Evolutionary conservation across 2,888 invertebrate genomes (phyloP).

Genomic region (Allacma fusca): DNA sequence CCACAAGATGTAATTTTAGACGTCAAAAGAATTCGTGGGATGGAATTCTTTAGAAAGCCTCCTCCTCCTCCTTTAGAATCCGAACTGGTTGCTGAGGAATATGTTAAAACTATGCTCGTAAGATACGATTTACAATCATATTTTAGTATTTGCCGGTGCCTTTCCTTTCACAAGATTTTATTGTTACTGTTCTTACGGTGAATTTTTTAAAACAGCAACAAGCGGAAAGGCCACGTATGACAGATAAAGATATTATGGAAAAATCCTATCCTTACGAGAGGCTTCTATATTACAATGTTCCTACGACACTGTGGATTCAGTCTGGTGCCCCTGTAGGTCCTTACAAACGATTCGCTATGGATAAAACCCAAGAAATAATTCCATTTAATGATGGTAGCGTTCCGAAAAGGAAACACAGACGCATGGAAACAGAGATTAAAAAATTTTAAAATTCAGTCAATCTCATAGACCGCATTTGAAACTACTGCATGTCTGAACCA

Average conservation of each 20-base stretch:
- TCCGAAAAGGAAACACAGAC: slow-evolving; percentile 10
- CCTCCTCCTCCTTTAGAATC: slow-evolving; percentile 27
- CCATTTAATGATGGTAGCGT: slow-evolving; percentile 26
- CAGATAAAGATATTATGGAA: slow-evolving; percentile 23
- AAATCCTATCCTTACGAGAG: slow-evolving; percentile 34
- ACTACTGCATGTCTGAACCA: too few species aligned
- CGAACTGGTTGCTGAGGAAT: slow-evolving; percentile 40
- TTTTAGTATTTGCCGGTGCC: background rate
- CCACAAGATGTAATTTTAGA: slow-evolving; percentile 48
- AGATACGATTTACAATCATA: background rate
- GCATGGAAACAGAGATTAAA: background rate
- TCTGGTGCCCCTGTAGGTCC: slow-evolving; percentile 43
- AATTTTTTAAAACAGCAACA: slow-evolving; percentile 38
- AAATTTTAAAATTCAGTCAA: too few species aligned
- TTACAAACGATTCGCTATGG: slow-evolving; percentile 27
- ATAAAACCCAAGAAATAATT: slow-evolving; percentile 14
- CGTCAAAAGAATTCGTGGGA: slow-evolving; percentile 47
- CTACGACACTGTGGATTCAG: slow-evolving; percentile 41
- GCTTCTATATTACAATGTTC: slow-evolving; percentile 15
- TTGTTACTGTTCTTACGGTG: background rate
- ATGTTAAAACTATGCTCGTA: slow-evolving; percentile 38
- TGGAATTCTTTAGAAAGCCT: slow-evolving; percentile 45
- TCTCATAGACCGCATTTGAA: too few species aligned
- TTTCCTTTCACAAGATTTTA: background rate
- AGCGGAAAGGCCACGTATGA: slow-evolving; percentile 40